Percentiles rank a stretch among this genome's conserved stretches.
These are phyloP conservation scores for Microtus ochrogaster DNA, from an alignment of 2,113 vertebrate genomes.

Conservation along the genomic window DNA sequence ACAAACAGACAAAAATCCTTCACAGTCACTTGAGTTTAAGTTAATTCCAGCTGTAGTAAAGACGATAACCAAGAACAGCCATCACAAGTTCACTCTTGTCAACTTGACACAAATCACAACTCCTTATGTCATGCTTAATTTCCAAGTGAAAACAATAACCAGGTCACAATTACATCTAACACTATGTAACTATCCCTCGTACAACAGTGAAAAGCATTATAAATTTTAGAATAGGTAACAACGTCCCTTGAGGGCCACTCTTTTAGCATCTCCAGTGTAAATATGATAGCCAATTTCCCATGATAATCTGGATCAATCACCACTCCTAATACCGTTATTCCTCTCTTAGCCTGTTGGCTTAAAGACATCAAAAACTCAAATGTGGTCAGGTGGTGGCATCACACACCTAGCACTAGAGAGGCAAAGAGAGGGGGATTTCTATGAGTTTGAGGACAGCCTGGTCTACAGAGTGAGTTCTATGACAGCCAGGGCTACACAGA, in stretches of 20 bases:
- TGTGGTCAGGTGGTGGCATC: too few relatives aligned
- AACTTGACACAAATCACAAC: neutral
- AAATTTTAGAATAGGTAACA: neutral
- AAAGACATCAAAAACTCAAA: neutral
- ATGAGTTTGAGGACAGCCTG: too few relatives aligned
- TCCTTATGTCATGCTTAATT: neutral
- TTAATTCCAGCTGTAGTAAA: neutral
- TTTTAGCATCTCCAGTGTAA: neutral
- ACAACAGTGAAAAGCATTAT: neutral
- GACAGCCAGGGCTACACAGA: too few relatives aligned
- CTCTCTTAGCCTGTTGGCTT: neutral
- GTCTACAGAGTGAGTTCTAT: too few relatives aligned
- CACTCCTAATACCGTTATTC: neutral
- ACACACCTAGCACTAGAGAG: too few relatives aligned
- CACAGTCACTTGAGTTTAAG: neutral
- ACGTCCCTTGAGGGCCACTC: neutral
- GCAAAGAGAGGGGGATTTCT: too few relatives aligned
- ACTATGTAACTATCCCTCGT: neutral
- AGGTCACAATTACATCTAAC: neutral
- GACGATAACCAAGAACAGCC: neutral
- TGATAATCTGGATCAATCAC: neutral
- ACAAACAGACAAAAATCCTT: too few relatives aligned
- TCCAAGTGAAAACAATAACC: neutral
- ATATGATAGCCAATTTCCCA: neutral
- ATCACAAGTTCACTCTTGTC: neutral